Percentiles rank a stretch among this genome's conserved stretches.
Evolutionary conservation across 2,797 vertebrate genomes (phyloP).

Genomic region (Micrastur ruficollis): DNA sequence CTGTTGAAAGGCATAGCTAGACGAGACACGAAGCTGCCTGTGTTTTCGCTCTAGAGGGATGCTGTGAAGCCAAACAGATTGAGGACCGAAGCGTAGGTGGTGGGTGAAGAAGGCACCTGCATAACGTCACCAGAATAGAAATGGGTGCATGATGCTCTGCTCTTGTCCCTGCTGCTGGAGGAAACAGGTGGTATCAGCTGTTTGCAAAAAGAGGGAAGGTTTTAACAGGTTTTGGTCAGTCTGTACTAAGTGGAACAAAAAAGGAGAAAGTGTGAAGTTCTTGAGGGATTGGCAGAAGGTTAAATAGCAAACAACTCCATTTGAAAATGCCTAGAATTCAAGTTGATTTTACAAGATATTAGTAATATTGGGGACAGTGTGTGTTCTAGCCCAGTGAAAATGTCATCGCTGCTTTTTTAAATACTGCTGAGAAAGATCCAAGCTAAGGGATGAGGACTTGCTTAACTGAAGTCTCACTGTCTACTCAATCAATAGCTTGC

Average conservation of each 20-base stretch:
- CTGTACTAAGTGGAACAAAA: accelerated
- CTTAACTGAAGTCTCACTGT: neutral
- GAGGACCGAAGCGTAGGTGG: neutral
- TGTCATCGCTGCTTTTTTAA: neutral
- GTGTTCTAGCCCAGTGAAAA: neutral
- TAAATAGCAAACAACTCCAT: neutral
- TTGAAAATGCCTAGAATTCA: neutral
- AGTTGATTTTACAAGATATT: neutral
- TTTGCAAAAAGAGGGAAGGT: neutral
- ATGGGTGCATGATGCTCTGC: neutral
- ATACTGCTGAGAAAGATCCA: neutral
- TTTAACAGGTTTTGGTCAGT: neutral
- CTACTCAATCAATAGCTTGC: neutral
- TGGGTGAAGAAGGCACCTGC: neutral
- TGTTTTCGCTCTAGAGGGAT: neutral
- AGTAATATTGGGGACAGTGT: neutral
- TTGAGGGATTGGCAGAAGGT: neutral
- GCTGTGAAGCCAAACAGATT: neutral
- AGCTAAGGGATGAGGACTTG: neutral
- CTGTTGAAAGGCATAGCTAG: neutral
- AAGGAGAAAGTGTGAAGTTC: neutral
- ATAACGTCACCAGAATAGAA: neutral
- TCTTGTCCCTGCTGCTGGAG: neutral
- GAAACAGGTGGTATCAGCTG: neutral
- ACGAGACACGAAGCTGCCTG: accelerated